phyloP scores from a whole-genome alignment of 2,888 invertebrate species.

The Dolichopus griseipennis region DNA sequence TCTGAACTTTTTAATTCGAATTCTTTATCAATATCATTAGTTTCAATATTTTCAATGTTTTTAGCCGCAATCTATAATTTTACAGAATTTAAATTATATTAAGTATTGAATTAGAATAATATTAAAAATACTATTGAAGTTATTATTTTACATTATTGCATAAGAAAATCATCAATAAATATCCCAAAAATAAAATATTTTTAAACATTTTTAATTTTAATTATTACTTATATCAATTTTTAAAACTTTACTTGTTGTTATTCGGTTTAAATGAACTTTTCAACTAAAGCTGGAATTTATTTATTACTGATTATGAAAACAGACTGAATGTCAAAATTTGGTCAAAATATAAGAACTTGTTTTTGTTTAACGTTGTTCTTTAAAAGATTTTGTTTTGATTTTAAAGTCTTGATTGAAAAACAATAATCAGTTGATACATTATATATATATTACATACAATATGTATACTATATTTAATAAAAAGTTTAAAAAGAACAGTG shows the following conservation, averaged over 20 bases:
- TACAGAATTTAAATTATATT: neutral
- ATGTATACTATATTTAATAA: too few species aligned
- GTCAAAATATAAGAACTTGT: neutral
- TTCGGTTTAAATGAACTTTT: neutral
- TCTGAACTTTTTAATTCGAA: neutral
- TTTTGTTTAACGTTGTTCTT: neutral
- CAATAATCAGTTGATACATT: too few species aligned
- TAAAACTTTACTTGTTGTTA: neutral
- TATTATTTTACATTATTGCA: neutral
- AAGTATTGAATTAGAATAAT: neutral
- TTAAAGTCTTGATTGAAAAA: too few species aligned
- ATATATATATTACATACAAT: too few species aligned
- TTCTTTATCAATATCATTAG: neutral
- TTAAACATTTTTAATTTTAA: neutral
- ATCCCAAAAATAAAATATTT: neutral
- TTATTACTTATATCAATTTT: too few species aligned
- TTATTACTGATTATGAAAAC: neutral
- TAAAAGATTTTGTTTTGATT: too few species aligned
- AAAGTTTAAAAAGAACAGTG: too few species aligned
- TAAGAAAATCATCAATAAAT: neutral
- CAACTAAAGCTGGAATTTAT: neutral
- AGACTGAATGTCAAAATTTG: neutral
- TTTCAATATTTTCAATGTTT: neutral
- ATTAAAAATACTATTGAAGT: neutral
- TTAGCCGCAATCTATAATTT: neutral